Evolutionary conservation across 2,888 invertebrate genomes (phyloP), one percentile per base, ranked within the genome.

Genomic region (Arctia plantaginis): DNA sequence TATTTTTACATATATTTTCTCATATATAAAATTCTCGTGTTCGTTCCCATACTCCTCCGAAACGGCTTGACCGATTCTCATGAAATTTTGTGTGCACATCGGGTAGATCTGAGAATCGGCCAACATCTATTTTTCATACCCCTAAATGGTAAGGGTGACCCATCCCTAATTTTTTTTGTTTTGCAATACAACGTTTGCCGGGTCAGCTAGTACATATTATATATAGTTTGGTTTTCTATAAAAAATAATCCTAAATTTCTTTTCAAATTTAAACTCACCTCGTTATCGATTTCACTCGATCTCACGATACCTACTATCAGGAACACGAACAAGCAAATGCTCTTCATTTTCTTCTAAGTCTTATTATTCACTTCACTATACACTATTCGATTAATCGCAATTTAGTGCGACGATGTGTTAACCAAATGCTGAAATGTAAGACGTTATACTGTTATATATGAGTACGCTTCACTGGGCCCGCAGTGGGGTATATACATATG

Each of bases 291-390:
- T 85, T 94, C 93, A 90, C 90, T 92, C 72, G 93, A 90, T 80
- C 86, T 88, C 80, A 89, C 94, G 88, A 94, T 91, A 78, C 95
- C 95, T 82, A 95, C 88, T 77, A 95, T 88, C 84, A 94, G 86
- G 86, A 95, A 87, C 81, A 93, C 88, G 82, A 95, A 87, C 79
- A 94, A 80, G 82, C 92, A 83, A 77, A 89, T 91, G 89, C 77
- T 86, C 88, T 92, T 94, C 95, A 95, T 95, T 87, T 87, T 94
- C 80, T 76, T 82, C 73, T 76, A 82, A 73, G 87, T 86, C 85
- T 71, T n/a, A 64, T 55, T 81, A 83, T 82, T 87, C 94, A 95
- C 94, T 90, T 85, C 94, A 94, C 94, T 90, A 85, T 51, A 78
- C 91, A 92, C 92, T 75, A 73, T 75, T 80, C 79, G 73, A 75